These are phyloP conservation scores for Choristoneura rosaceana DNA, from an alignment of 2,888 invertebrate genomes.

Conservation along the genomic window DNA sequence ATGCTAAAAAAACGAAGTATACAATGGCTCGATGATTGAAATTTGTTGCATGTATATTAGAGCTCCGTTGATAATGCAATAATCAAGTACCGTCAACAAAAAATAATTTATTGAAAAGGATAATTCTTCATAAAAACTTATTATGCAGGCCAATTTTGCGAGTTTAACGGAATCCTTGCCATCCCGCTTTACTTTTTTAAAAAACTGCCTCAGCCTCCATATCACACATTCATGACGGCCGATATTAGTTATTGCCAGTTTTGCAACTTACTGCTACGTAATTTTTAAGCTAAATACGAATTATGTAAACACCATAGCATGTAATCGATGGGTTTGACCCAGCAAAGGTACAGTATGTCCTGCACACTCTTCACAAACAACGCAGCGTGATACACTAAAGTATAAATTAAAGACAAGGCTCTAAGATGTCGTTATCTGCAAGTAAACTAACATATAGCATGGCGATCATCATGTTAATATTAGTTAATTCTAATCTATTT, in stretches of 20 bases:
- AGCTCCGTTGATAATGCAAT: too few species aligned
- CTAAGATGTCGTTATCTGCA: slow-evolving; percentile 9
- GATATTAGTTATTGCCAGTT: not conserved
- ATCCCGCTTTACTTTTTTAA: not conserved
- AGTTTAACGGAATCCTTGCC: not conserved
- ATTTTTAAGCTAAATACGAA: not conserved
- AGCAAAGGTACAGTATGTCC: slow-evolving; percentile 1
- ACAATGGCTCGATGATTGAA: too few species aligned
- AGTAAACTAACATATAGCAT: slow-evolving; percentile 8
- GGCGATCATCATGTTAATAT: not conserved
- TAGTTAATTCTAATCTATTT: not conserved
- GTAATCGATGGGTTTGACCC: not conserved
- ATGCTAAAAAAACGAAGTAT: too few species aligned
- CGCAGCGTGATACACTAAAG: not conserved
- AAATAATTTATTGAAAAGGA: too few species aligned
- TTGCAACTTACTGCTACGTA: slow-evolving; percentile 4
- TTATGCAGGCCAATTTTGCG: too few species aligned
- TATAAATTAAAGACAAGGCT: not conserved
- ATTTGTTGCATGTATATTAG: too few species aligned
- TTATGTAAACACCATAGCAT: not conserved
- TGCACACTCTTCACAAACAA: not conserved
- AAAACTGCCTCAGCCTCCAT: not conserved
- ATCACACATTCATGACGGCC: slow-evolving; percentile 1
- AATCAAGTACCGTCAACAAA: too few species aligned
- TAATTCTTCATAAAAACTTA: too few species aligned